phyloP scores from a whole-genome alignment of 2,888 invertebrate genomes.

The Eilema griseolum region DNA sequence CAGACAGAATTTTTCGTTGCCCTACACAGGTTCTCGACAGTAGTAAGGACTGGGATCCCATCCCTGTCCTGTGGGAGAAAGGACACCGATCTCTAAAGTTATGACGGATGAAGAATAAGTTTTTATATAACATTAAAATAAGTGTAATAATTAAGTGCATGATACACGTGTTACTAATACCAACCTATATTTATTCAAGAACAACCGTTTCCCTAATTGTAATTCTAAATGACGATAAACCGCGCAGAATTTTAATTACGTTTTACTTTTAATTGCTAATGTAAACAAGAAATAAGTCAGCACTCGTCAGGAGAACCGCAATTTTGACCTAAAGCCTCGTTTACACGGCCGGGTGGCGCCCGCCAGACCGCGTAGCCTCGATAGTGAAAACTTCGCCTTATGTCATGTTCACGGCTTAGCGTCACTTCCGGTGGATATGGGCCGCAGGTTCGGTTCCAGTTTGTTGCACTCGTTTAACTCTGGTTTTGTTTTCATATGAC shows the following conservation, averaged over 20 bases:
- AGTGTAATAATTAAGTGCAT: neutral
- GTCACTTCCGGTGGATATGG: conserved; percentile 77
- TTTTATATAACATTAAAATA: neutral
- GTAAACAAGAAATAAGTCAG: conserved; percentile 19
- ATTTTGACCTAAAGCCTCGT: conserved; percentile 62
- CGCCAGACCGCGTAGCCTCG: conserved; percentile 68
- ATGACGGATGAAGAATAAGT: no score
- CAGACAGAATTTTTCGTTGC: no score
- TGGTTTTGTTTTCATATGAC: conserved; percentile 78
- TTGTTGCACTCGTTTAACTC: conserved; percentile 73
- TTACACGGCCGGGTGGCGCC: conserved; percentile 73
- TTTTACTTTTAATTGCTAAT: conserved; percentile 4
- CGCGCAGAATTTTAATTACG: conserved; percentile 11
- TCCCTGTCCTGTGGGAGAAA: no score
- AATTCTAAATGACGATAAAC: conserved; percentile 8
- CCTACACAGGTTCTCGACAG: no score
- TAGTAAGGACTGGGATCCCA: no score
- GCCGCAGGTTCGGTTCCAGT: conserved; percentile 73
- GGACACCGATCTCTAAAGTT: no score
- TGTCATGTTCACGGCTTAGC: conserved; percentile 57
- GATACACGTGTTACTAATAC: neutral
- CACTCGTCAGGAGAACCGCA: conserved; percentile 39
- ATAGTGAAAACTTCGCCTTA: conserved; percentile 76
- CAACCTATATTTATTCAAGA: neutral
- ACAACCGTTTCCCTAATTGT: conserved; percentile 1